These are phyloP conservation scores for Chironomus tepperi DNA, from an alignment of 1,140 invertebrate genomes.

Conservation along the genomic window DNA sequence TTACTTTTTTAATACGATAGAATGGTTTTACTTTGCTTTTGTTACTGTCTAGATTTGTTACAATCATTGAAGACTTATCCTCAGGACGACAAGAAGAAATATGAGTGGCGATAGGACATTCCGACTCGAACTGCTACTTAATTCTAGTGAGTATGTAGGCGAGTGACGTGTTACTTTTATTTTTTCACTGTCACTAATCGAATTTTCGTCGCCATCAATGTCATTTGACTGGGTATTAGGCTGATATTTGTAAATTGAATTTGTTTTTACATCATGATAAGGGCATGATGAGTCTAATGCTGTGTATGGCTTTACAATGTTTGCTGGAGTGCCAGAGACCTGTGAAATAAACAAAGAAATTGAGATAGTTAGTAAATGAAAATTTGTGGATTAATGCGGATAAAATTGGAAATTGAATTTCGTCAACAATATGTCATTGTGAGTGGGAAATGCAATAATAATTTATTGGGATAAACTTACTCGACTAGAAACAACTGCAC, in stretches of 20 bases:
- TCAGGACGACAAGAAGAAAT: background rate
- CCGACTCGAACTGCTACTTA: background rate
- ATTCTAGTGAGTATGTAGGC: background rate
- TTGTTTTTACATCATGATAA: background rate
- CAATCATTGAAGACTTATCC: too few species aligned
- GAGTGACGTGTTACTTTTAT: background rate
- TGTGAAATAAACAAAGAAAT: background rate
- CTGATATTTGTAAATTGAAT: slow-evolving; percentile 14
- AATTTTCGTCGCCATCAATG: background rate
- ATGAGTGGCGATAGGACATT: background rate
- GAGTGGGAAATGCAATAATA: background rate
- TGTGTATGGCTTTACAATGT: background rate
- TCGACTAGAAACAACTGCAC: slow-evolving; percentile 9
- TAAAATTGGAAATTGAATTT: background rate
- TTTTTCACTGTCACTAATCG: background rate
- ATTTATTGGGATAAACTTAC: slow-evolving; percentile 16
- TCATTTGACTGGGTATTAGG: background rate
- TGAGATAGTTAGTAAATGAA: background rate
- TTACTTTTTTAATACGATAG: background rate
- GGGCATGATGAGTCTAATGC: slow-evolving; percentile 3
- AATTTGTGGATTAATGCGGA: background rate
- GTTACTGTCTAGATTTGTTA: too few species aligned
- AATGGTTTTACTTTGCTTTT: too few species aligned
- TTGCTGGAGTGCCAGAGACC: background rate
- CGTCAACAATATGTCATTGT: background rate